These are phyloP conservation scores for Irena cyanogastra DNA, from an alignment of 2,113 vertebrate species.

Conservation along the genomic window DNA sequence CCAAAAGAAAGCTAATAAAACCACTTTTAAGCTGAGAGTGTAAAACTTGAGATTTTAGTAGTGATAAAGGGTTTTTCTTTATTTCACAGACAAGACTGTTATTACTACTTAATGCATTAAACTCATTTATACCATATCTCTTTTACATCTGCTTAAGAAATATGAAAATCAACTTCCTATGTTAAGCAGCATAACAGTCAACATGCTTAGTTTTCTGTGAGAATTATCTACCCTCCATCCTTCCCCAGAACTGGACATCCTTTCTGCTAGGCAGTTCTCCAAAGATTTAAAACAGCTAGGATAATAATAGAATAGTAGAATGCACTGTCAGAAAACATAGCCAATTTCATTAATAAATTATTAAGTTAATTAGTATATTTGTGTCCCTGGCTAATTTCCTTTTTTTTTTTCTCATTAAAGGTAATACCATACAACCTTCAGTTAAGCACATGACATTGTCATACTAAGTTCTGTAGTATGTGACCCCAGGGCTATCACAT, in stretches of 20 bases:
- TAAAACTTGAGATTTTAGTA: neutral
- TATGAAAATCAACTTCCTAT: neutral
- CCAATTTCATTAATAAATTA: constrained; percentile 52
- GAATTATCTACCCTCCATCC: neutral
- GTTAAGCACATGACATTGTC: constrained; percentile 10
- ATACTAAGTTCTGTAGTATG: constrained; percentile 40
- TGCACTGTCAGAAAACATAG: constrained; percentile 28
- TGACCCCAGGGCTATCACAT: constrained; percentile 29
- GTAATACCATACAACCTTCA: constrained; percentile 39
- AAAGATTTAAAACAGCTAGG: neutral
- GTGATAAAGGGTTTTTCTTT: neutral
- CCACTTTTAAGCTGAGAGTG: neutral
- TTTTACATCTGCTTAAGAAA: neutral
- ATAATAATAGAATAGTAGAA: neutral
- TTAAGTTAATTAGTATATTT: constrained; percentile 63
- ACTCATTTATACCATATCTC: neutral
- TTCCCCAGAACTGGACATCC: neutral
- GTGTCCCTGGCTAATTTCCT: constrained; percentile 50
- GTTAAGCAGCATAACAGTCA: neutral
- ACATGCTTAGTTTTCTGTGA: neutral
- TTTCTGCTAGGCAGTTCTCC: neutral
- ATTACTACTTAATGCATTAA: neutral
- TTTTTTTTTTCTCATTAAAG: constrained; percentile 33
- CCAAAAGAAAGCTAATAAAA: neutral
- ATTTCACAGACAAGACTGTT: neutral